These are phyloP conservation scores for Rhadinocentrus ornatus DNA, from an alignment of 2,797 vertebrate species.

Conservation along the genomic window DNA sequence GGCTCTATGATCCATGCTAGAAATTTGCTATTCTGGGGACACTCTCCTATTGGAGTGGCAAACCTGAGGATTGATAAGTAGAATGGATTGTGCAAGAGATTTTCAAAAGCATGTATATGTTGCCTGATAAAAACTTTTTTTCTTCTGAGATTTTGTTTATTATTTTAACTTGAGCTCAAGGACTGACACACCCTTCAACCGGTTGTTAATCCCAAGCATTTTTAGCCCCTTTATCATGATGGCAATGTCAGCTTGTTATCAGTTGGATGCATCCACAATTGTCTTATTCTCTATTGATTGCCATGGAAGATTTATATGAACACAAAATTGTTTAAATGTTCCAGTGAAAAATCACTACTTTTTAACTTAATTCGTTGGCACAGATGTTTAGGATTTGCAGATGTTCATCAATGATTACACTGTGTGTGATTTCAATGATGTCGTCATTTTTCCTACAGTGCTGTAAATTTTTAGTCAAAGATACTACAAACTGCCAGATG, in stretches of 20 bases:
- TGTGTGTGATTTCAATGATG: not conserved
- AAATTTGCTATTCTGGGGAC: conserved; percentile 56
- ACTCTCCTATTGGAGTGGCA: conserved; percentile 31
- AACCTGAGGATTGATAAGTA: conserved; percentile 26
- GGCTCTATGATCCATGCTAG: conserved; percentile 64
- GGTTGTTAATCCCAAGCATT: not conserved
- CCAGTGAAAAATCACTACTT: not conserved
- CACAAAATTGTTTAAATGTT: not conserved
- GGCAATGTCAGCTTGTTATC: not conserved
- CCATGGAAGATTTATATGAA: not conserved
- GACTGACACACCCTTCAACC: conserved; percentile 15
- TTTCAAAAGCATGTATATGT: conserved; percentile 7
- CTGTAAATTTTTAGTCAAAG: not conserved
- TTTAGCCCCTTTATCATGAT: not conserved
- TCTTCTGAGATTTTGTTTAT: not conserved
- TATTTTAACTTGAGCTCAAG: conserved; percentile 9
- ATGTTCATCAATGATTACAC: not conserved
- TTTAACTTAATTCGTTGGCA: not conserved
- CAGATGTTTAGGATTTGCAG: not conserved
- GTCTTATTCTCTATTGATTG: not conserved
- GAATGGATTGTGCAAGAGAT: conserved; percentile 24
- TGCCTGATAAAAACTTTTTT: conserved; percentile 35
- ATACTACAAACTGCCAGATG: not conserved
- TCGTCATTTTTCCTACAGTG: not conserved
- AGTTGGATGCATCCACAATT: not conserved